Percentiles rank a stretch among this genome's conserved stretches.
phyloP scores from a whole-genome alignment of 2,888 invertebrate species.

The Allolobophora icterica region DNA sequence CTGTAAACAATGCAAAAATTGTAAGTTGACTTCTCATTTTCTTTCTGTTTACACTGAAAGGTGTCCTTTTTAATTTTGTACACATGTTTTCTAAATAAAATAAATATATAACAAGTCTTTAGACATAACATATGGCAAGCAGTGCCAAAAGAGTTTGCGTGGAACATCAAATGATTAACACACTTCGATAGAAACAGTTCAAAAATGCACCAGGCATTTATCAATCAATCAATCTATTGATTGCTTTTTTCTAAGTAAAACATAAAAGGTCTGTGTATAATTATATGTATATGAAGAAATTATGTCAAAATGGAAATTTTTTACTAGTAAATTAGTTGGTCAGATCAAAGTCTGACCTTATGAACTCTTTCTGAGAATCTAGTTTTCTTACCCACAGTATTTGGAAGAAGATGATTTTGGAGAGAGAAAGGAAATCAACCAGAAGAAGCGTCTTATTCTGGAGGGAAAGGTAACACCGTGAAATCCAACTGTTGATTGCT shows the following conservation, averaged over 20 bases:
- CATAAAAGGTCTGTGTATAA: too few species aligned
- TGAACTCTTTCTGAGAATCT: background rate
- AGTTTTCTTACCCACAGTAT: conserved; percentile 63
- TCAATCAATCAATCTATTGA: too few species aligned
- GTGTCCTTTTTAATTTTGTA: background rate
- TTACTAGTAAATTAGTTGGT: background rate
- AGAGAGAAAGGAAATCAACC: conserved; percentile 83
- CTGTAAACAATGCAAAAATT: conserved; percentile 90
- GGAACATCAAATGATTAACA: background rate
- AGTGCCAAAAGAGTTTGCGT: background rate
- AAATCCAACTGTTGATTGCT: background rate
- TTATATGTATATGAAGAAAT: too few species aligned
- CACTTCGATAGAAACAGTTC: too few species aligned
- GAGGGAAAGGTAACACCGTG: conserved; percentile 72
- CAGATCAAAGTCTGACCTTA: background rate
- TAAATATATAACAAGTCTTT: background rate
- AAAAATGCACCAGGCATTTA: too few species aligned
- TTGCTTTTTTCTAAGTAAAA: too few species aligned
- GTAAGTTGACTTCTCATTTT: conserved; percentile 41
- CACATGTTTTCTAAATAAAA: background rate
- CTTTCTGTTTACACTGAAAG: background rate
- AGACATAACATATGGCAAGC: background rate
- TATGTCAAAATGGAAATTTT: too few species aligned
- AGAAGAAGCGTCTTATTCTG: conserved; percentile 83
- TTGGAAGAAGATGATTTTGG: conserved; percentile 90